phyloP scores from a whole-genome alignment of 2,888 invertebrate genomes.

The Helobdella robusta region DNA sequence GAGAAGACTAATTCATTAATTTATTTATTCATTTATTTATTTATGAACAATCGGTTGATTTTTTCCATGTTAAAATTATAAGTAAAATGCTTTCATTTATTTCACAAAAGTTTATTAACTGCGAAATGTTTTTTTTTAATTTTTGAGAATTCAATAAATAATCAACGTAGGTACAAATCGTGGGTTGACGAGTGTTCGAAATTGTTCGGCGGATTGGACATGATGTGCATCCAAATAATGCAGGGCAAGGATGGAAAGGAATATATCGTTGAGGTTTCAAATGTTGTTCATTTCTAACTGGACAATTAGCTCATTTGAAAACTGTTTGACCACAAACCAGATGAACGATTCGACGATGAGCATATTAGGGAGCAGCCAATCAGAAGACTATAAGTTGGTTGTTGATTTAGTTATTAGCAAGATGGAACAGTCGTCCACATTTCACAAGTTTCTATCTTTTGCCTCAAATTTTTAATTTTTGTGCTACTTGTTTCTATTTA shows the following conservation, averaged over 20 bases:
- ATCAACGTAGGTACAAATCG: conserved; percentile 61
- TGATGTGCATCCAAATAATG: conserved; percentile 80
- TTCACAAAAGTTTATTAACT: too few relatives aligned
- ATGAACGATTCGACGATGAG: conserved; percentile 89
- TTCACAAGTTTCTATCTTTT: not conserved
- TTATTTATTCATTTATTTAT: too few relatives aligned
- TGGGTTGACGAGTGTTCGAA: conserved; percentile 76
- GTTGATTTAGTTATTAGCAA: conserved; percentile 80
- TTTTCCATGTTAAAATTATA: too few relatives aligned
- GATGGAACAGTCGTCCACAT: too few relatives aligned
- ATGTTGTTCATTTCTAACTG: too few relatives aligned
- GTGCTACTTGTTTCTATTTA: not conserved
- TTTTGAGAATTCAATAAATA: too few relatives aligned
- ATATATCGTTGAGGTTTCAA: conserved; percentile 75
- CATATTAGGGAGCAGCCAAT: conserved; percentile 83
- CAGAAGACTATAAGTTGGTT: conserved; percentile 86
- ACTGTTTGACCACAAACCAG: conserved; percentile 36
- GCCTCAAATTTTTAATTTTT: not conserved
- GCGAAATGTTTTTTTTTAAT: too few relatives aligned
- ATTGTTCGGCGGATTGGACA: conserved; percentile 74
- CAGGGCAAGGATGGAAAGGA: conserved; percentile 86
- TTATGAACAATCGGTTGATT: too few relatives aligned
- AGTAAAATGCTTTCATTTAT: too few relatives aligned
- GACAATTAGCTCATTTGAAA: too few relatives aligned
- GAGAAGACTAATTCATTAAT: too few relatives aligned